Percentiles rank a stretch among this genome's conserved stretches.
Conservation (phyloP, 2,888 invertebrate species). For the Mechanitis messenoides region DNA sequence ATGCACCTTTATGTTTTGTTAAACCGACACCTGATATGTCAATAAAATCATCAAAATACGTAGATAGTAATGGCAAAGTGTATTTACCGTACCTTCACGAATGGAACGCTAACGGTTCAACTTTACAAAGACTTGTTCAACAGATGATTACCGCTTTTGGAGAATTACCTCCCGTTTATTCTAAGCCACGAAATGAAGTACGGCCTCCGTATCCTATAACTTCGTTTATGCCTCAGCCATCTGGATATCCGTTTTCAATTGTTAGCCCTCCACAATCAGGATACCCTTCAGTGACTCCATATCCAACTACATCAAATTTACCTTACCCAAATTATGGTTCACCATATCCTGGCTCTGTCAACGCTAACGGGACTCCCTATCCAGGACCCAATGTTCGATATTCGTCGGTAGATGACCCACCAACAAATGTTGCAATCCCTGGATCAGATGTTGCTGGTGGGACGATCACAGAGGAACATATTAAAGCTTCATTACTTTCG, state of each 20-base stretch:
- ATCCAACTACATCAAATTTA: conserved; percentile 58
- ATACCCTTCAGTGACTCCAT: conserved; percentile 61
- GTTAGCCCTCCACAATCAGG: conserved; percentile 46
- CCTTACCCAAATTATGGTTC: conserved; percentile 74
- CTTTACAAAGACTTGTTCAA: conserved; percentile 91
- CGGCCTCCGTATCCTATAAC: conserved; percentile 78
- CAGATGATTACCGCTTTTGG: conserved; percentile 95
- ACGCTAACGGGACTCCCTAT: conserved; percentile 50
- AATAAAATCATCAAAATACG: conserved; percentile 95
- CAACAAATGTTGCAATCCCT: conserved; percentile 44
- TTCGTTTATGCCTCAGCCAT: conserved; percentile 64
- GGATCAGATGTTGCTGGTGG: conserved; percentile 76
- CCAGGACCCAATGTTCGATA: conserved; percentile 34
- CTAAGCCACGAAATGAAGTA: conserved; percentile 79
- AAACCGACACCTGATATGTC: conserved; percentile 96
- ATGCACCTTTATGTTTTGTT: conserved; percentile 96
- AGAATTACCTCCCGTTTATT: conserved; percentile 95
- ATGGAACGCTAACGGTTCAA: conserved; percentile 90
- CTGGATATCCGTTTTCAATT: conserved; percentile 64
- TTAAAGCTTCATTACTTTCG: conserved; percentile 93
- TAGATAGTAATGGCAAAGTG: conserved; percentile 96
- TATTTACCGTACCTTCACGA: conserved; percentile 98
- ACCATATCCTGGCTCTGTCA: conserved; percentile 54
- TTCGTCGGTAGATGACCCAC: conserved; percentile 39
- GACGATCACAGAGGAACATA: conserved; percentile 96